phyloP scores from a whole-genome alignment of 2,113 vertebrate species.

The Proterorhinus semilunaris region DNA sequence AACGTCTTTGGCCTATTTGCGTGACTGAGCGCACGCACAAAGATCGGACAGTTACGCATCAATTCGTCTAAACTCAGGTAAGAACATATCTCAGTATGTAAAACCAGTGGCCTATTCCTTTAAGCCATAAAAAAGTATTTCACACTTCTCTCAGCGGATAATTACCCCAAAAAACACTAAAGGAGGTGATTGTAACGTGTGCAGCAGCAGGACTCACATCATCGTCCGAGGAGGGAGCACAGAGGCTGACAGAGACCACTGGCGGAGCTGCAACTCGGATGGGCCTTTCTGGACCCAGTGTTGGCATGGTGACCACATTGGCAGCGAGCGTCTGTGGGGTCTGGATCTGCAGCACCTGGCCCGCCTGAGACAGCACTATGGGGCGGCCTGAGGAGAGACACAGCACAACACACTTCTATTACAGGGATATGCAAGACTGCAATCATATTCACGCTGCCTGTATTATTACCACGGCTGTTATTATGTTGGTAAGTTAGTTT shows the following conservation, averaged over 20 bases:
- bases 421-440: slow-evolving; percentile 19
- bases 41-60: no score
- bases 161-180: no score
- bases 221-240: slow-evolving; percentile 64
- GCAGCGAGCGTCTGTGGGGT: slow-evolving; percentile 71
- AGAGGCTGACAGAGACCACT: slow-evolving; percentile 49
- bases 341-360: slow-evolving; percentile 84
- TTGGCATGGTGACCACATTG: slow-evolving; percentile 73
- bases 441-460: slow-evolving; percentile 26
- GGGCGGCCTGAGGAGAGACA: slow-evolving; percentile 74
- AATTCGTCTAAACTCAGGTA: no score
- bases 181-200: neutral
- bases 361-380: slow-evolving; percentile 80
- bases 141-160: no score
- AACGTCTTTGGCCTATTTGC: no score
- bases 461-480: slow-evolving; percentile 28
- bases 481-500: slow-evolving; percentile 14
- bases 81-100: no score
- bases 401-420: slow-evolving; percentile 30
- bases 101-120: no score
- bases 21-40: no score
- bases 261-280: slow-evolving; percentile 59
- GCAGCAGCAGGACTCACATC: slow-evolving; percentile 66
- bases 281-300: slow-evolving; percentile 67
- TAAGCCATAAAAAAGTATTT: no score